Evolutionary conservation across 2,113 vertebrate genomes (phyloP), one percentile per base, ranked within the genome.

Genomic region (Sclerurus mexicanus): DNA sequence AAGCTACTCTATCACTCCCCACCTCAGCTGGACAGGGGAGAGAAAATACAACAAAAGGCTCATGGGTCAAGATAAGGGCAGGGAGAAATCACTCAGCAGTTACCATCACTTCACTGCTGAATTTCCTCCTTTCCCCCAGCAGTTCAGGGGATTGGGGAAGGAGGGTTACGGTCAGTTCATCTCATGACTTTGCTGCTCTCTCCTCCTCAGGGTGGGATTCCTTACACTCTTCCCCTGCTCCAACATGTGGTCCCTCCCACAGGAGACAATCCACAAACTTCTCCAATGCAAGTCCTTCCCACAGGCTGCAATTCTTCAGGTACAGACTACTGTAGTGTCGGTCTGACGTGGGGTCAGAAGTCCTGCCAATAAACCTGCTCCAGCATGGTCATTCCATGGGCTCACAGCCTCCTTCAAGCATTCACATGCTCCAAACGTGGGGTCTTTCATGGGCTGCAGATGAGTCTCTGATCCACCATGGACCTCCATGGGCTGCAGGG

Each of bases 401-500:
- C 60, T 74, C 67, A 35, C 12, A 35, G 59, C 25, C 47, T 67
- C 67, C 82, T 60, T 31, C 15, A 27, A 46, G 25, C 23, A 21
- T 2, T 7, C n/a, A 6, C 39, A 23, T 10, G 24, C 25, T 42
- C 53, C 13, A 35, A 27, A 0, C 1, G 4, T 9, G 52, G n/a
- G 53, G 4, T 20, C 18, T 21, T 47, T 18, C 47, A 10, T 0
- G 6, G 59, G 39, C 44, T 79, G 21, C 39, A 15, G 18, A 15
- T 3, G 24, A 17, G 2, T 11, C 21, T 52, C 28, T 35, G 56
- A 44, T 35, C 56, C 63, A 39, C 33, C 2, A 4, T 35, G 31
- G 33, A 14, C 14, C 17, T 44, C 17, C 37, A 11, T 1, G 12
- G 12, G 14, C 56, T 35, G 21, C 50, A 58, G 33, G 15, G 24